Base-by-base conservation (phyloP, 2,113 vertebrate genomes). In the Crotalus tigris region DNA sequence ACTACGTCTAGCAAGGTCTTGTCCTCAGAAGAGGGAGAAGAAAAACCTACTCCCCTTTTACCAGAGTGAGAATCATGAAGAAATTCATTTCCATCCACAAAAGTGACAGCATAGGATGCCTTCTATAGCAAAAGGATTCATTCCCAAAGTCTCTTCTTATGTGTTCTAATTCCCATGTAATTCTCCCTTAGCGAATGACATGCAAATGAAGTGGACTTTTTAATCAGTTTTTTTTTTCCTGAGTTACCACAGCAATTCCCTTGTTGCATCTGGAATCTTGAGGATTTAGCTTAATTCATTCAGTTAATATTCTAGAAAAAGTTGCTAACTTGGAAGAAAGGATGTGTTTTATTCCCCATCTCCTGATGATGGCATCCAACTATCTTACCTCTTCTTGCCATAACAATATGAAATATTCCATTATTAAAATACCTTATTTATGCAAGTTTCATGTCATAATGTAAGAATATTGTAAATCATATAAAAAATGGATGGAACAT, bases 191-290 rank as follows among this genome's bases (percentile, higher is more conserved):
- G 33, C 33, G 17, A 81, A 8, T 21, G 69, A 6, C 75, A 81
- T 81, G 75, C n/a, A 81, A 81, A 81, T 9, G 7, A 81, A 44
- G 75, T 21, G 75, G 75, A 23, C 11, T 11, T 54, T 95, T 94
- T 87, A 93, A 86, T 91, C 89, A 0, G 17, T 88, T 49, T 49
- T 92, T 94, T 0, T 0, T 93, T 89, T 9, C 49, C 92, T 93
- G 94, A 93, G 90, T 87, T 96, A 94, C 93, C 90, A 55, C 33
- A 49, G 88, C 89, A 75, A 88, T 94, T 95, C 94, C 44, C 59
- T 26, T 96, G 93, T 93, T 75, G 51, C 69, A 75, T 69, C 57
- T 75, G 87, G 24, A 88, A 46, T 54, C 46, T 24, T 75, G 19
- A 88, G 29, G 44, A 26, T 54, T 69, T 88, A 49, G 44, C 59